Evolutionary conservation across 1,140 invertebrate species (phyloP), one percentile per base, ranked within the genome.

Genomic region (Oreohelix idahoensis): DNA sequence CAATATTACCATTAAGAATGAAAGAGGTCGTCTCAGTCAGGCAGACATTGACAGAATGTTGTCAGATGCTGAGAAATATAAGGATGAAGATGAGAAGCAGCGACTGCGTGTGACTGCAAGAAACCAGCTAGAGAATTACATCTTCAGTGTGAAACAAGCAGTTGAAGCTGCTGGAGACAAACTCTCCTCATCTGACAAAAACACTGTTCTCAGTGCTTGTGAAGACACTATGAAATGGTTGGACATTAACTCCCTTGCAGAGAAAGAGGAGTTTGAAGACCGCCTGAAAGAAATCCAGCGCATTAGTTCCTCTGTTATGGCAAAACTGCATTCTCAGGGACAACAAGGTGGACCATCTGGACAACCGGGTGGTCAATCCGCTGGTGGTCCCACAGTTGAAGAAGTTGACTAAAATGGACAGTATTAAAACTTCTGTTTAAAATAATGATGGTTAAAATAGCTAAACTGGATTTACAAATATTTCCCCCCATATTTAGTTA

Each of bases 31-130:
- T 13, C 94, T 99, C 0, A 96, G 95, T 90, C 98, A 98, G 93
- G 97, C 98, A 90, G 97, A 99, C 84, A 99, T 99, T 88, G 97
- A 99, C 91, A 94, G 96, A 81, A 99, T 99, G 98, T 96, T 99
- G 73, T 96, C 97, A 80, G 98, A 99, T 85, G 98, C 97, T 20
- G 97, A 99, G 92, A 97, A 97, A 90, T 99, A 97, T 94, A 95
- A 96, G 85, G 96, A 93, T 84, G 92, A 90, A 13, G 98, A 99
- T 92, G 97, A 98, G 42, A 97, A 97, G 90, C 94, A 98, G 85
- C 97, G 96, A 92, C 95, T 96, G 86, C 94, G 94, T 63, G 94
- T 98, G 74, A 94, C 95, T 82, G 95, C 95, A 97, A 97, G 94
- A 98, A 99, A 88, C 73, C 74, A 85, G 45, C 76, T 88, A 69